Evolutionary conservation across 2,113 vertebrate species (phyloP).

Genomic region (Theristicus caerulescens): DNA sequence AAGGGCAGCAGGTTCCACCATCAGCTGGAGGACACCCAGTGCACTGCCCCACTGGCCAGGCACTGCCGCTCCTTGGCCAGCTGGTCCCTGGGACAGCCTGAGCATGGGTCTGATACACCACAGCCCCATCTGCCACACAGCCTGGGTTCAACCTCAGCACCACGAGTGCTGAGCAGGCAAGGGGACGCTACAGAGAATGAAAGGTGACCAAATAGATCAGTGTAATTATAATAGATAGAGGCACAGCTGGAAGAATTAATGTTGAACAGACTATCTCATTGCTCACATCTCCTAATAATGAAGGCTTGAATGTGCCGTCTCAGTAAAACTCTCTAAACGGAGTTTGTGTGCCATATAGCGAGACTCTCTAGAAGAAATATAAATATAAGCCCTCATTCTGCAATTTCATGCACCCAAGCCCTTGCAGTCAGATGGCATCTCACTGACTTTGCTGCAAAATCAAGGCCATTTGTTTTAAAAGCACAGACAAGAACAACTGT

Average conservation of each 20-base stretch:
- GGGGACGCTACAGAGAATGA: not conserved
- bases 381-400: not conserved
- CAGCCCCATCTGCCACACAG: not conserved
- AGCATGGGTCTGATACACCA: not conserved
- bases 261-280: not conserved
- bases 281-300: not conserved
- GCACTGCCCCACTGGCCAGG: not conserved
- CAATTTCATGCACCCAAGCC: not conserved
- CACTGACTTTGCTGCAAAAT: not conserved
- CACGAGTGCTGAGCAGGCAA: not conserved
- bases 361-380: not conserved
- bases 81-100: too few relatives aligned
- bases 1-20: not conserved
- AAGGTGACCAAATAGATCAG: not conserved
- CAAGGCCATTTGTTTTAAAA: not conserved
- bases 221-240: not conserved
- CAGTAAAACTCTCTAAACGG: not conserved
- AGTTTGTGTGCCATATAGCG: not conserved
- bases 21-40: not conserved
- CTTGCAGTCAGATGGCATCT: not conserved
- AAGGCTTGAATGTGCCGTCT: not conserved
- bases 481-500: not conserved
- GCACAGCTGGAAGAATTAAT: not conserved
- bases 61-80: not conserved
- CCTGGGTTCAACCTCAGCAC: fast-evolving